Conservation (phyloP, 2,797 vertebrate genomes). For the Rhabdomys pumilio region DNA sequence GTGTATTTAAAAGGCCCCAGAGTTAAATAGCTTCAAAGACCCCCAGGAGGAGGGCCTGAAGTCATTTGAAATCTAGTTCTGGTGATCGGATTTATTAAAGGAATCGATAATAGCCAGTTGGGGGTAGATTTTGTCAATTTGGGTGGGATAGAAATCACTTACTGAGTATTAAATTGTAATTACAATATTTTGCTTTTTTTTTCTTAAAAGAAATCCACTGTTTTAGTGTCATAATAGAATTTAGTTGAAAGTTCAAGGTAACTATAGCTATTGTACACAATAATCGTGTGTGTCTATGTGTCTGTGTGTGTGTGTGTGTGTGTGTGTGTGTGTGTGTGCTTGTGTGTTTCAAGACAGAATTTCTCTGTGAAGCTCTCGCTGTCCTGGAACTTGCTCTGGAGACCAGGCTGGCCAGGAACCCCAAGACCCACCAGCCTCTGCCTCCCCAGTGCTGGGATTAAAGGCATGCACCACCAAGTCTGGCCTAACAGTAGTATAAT, state of each 20-base stretch:
- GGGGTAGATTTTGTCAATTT: neutral
- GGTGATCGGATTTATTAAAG: slow-evolving; percentile 53
- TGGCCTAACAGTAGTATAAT: neutral
- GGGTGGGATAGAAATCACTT: slow-evolving; percentile 11
- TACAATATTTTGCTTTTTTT: neutral
- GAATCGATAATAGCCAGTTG: slow-evolving; percentile 19
- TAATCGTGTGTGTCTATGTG: neutral
- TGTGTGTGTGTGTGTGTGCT: neutral
- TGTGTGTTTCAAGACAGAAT: neutral
- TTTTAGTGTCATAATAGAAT: neutral
- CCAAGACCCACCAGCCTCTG: neutral
- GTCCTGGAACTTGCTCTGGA: neutral
- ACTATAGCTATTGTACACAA: slow-evolving; percentile 39
- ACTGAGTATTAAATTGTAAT: neutral
- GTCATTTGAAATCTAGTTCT: slow-evolving; percentile 59
- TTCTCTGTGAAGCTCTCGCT: neutral
- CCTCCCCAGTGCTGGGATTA: neutral
- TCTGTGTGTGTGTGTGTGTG: too few species aligned
- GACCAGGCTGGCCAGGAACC: neutral
- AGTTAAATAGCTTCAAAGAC: slow-evolving; percentile 70
- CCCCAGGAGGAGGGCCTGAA: slow-evolving; percentile 46
- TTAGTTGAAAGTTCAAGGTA: slow-evolving; percentile 60
- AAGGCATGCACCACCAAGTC: neutral
- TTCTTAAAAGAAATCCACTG: neutral
- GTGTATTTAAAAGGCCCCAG: neutral